These are phyloP conservation scores for Sparidentex hasta DNA, from an alignment of 2,797 vertebrate species.

Conservation along the genomic window DNA sequence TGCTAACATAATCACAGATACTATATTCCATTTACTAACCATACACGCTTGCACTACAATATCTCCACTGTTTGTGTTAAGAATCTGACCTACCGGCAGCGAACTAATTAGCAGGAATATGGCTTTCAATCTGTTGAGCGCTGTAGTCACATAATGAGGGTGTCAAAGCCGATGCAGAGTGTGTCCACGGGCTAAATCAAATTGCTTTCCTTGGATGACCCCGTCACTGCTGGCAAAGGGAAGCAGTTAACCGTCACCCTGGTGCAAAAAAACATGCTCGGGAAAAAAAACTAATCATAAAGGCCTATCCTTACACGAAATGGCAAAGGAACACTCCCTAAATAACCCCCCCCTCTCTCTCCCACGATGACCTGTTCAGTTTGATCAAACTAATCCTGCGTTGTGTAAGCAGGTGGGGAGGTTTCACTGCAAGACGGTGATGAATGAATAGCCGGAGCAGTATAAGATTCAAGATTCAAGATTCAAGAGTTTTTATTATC, in stretches of 20 bases:
- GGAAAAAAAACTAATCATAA: conserved; percentile 34
- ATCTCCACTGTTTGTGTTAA: background rate
- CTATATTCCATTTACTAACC: conserved; percentile 1
- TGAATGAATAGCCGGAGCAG: conserved; percentile 39
- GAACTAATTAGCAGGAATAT: conserved; percentile 20
- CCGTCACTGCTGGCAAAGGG: background rate
- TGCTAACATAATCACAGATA: background rate
- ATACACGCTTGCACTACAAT: background rate
- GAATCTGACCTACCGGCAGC: conserved; percentile 26
- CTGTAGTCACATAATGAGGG: conserved; percentile 28
- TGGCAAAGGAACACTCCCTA: conserved; percentile 16
- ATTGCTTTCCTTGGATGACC: conserved; percentile 15
- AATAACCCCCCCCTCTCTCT: conserved; percentile 4
- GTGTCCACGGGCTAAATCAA: conserved; percentile 24
- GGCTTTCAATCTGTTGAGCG: background rate
- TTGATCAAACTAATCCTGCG: conserved; percentile 51
- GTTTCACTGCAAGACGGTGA: conserved; percentile 37
- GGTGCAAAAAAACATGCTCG: conserved; percentile 21
- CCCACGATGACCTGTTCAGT: conserved; percentile 34
- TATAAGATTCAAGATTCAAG: too few species aligned
- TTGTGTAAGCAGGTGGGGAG: conserved; percentile 55
- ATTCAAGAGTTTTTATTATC: too few species aligned
- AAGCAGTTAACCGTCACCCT: background rate
- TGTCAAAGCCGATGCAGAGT: conserved; percentile 24
- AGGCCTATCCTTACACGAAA: conserved; percentile 5